Conservation (phyloP, 1,140 invertebrate genomes). For the Piezodorus guildinii region DNA sequence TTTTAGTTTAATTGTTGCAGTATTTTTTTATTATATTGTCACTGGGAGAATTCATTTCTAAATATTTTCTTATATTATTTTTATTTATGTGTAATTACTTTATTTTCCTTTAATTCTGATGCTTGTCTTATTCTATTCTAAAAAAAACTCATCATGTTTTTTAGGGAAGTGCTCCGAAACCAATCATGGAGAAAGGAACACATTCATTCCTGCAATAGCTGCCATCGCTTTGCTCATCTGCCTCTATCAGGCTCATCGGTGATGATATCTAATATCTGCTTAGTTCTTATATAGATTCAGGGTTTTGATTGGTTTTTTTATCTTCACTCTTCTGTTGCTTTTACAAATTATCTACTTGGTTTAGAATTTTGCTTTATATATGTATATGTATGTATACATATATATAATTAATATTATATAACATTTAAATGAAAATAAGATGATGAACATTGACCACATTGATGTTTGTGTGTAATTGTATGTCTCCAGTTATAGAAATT, state of each 20-base stretch:
- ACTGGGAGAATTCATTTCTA: too few relatives aligned
- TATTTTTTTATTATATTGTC: too few relatives aligned
- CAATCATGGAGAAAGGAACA: slow-evolving; percentile 10
- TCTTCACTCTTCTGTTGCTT: slow-evolving; percentile 17
- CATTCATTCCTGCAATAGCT: slow-evolving; percentile 23
- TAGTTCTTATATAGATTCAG: slow-evolving; percentile 17
- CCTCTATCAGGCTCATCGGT: slow-evolving; percentile 21
- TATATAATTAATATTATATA: background rate
- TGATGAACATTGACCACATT: background rate
- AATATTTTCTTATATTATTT: too few relatives aligned
- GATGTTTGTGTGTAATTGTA: background rate
- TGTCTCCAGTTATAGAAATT: too few relatives aligned
- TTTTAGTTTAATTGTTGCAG: too few relatives aligned
- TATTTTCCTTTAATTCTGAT: too few relatives aligned
- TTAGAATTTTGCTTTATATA: background rate
- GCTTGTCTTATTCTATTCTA: too few relatives aligned
- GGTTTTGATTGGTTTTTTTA: slow-evolving; percentile 7
- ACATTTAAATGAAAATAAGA: background rate
- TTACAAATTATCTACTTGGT: slow-evolving; percentile 7
- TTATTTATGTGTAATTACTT: too few relatives aligned
- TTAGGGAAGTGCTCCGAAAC: slow-evolving; percentile 24
- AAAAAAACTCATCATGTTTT: slow-evolving; percentile 5
- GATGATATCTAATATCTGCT: slow-evolving; percentile 20
- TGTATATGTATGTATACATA: background rate
- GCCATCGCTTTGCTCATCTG: background rate